Conservation (phyloP, 2,888 invertebrate genomes). For the Leptura quadrifasciata region DNA sequence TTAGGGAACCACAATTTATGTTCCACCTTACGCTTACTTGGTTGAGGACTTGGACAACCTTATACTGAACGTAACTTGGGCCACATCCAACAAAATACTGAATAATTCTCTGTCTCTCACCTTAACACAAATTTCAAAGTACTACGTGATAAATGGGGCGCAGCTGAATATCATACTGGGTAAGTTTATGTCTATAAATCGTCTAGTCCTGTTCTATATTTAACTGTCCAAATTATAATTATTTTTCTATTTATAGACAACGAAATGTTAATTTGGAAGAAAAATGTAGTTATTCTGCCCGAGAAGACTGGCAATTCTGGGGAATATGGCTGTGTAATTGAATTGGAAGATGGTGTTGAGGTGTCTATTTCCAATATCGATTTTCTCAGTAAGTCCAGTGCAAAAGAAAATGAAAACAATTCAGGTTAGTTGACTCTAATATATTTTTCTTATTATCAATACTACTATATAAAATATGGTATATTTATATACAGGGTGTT, state of each 20-base stretch:
- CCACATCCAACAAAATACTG: slow-evolving; percentile 38
- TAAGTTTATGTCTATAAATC: slow-evolving; percentile 38
- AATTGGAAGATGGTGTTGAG: slow-evolving; percentile 43
- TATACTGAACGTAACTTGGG: slow-evolving; percentile 54
- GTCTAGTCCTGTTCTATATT: neutral
- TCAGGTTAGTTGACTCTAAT: neutral
- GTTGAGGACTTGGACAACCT: slow-evolving; percentile 28
- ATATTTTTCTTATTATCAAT: neutral
- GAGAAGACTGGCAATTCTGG: slow-evolving; percentile 23
- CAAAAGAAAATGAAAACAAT: neutral
- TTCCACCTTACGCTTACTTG: slow-evolving; percentile 50
- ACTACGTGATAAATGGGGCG: slow-evolving; percentile 43
- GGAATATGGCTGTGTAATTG: slow-evolving; percentile 32
- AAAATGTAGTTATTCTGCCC: slow-evolving; percentile 35
- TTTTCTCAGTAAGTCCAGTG: slow-evolving; percentile 36
- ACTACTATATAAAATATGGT: too few relatives aligned
- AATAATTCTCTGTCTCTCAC: slow-evolving; percentile 51
- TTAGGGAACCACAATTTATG: slow-evolving; percentile 46
- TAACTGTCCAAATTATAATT: neutral
- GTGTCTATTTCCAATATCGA: slow-evolving; percentile 51
- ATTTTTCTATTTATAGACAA: slow-evolving; percentile 50
- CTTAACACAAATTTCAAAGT: slow-evolving; percentile 39
- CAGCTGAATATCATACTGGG: slow-evolving; percentile 50
- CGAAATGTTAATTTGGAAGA: slow-evolving; percentile 43
- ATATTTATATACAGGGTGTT: too few relatives aligned